Percentiles rank a stretch among this genome's conserved stretches.
Conservation (phyloP, 2,888 invertebrate species). For the Augochlorella aurata region DNA sequence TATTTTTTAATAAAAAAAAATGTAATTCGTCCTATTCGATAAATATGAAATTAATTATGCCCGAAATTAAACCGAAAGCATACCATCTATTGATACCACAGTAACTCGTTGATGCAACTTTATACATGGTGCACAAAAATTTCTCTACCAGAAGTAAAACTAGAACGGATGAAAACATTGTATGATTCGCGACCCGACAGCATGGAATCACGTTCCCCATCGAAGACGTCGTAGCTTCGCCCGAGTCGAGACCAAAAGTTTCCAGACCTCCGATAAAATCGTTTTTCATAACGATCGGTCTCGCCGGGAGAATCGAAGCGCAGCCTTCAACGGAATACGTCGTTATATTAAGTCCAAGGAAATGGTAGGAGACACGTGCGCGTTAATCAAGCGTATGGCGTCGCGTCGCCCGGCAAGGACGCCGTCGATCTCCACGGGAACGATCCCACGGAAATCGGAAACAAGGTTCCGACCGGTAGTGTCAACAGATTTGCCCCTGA, state of each 20-base stretch:
- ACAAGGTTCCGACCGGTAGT: constrained; percentile 70
- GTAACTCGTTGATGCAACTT: too few relatives aligned
- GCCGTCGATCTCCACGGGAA: constrained; percentile 51
- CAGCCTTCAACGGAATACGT: constrained; percentile 19
- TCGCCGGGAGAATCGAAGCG: not conserved
- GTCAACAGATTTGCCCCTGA: constrained; percentile 78
- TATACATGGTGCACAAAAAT: too few relatives aligned
- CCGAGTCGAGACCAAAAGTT: too few relatives aligned
- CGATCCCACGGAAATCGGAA: constrained; percentile 69
- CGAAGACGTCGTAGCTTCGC: not conserved
- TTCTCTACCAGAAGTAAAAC: too few relatives aligned
- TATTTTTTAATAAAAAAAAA: too few relatives aligned
- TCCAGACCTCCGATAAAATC: not conserved
- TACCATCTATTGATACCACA: too few relatives aligned
- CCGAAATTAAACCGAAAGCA: too few relatives aligned
- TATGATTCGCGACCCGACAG: too few relatives aligned
- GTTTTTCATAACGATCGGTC: constrained; percentile 15
- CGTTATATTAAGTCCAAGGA: constrained; percentile 33
- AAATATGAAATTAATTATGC: too few relatives aligned
- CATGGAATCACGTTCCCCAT: too few relatives aligned
- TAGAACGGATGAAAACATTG: too few relatives aligned
- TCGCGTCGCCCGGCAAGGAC: constrained; percentile 28
- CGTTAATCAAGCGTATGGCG: constrained; percentile 52
- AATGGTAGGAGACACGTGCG: constrained; percentile 39
- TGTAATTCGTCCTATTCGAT: too few relatives aligned